phyloP scores from a whole-genome alignment of 2,888 invertebrate genomes.

The Sinhomidia bicolor region DNA sequence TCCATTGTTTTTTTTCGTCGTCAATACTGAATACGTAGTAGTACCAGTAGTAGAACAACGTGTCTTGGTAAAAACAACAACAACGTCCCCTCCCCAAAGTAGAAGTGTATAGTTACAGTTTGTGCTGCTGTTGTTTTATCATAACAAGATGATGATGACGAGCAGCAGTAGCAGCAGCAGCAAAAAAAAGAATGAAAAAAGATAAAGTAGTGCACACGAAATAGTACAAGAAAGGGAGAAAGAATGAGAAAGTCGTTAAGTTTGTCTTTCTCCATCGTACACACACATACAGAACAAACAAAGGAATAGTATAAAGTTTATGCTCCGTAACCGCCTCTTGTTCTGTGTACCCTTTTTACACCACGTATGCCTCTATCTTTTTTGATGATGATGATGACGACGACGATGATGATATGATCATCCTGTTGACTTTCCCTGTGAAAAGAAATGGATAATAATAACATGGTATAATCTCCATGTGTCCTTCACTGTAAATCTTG shows the following conservation, averaged over 20 bases:
- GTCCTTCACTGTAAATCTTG: conserved; percentile 1
- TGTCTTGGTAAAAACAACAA: too few species aligned
- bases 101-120: too few species aligned
- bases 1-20: too few species aligned
- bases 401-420: not conserved
- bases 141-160: too few species aligned
- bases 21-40: too few species aligned
- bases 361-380: not conserved
- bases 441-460: conserved; percentile 26
- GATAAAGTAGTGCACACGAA: too few species aligned
- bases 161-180: too few species aligned
- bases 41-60: too few species aligned
- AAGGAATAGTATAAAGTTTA: conserved; percentile 6
- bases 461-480: conserved; percentile 25
- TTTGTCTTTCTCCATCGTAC: not conserved
- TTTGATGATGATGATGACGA: too few species aligned
- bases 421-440: conserved; percentile 23
- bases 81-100: too few species aligned
- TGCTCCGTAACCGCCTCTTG: not conserved
- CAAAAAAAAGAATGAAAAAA: too few species aligned
- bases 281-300: not conserved
- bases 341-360: conserved; percentile 2
- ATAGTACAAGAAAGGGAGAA: not conserved
- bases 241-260: not conserved
- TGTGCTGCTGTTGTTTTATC: too few species aligned